These are phyloP conservation scores for Rhabdomys pumilio DNA, from an alignment of 2,797 vertebrate species.

Conservation along the genomic window DNA sequence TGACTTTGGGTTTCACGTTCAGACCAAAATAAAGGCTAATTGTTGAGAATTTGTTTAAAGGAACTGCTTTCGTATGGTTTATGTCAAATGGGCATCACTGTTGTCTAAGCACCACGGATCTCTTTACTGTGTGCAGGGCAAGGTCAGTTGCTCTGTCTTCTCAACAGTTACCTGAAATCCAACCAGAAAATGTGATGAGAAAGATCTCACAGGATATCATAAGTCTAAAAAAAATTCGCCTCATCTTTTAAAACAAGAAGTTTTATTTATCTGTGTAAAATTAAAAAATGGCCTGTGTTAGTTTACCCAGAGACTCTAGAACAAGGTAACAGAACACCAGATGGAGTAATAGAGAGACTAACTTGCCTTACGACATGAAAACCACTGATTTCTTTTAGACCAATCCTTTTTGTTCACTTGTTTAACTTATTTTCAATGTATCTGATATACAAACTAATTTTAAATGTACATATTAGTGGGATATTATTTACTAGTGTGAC, in stretches of 20 bases:
- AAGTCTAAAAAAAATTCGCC: not conserved
- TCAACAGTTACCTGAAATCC: not conserved
- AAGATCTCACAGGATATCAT: not conserved
- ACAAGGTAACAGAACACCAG: not conserved
- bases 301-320: not conserved
- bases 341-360: not conserved
- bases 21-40: not conserved
- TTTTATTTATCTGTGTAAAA: not conserved
- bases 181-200: not conserved
- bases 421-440: not conserved
- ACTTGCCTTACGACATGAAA: not conserved
- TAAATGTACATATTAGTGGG: not conserved
- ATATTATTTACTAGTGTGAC: not conserved
- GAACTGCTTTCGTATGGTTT: not conserved
- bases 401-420: not conserved
- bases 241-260: slow-evolving; percentile 1
- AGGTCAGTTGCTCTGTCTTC: not conserved
- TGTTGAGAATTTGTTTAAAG: not conserved
- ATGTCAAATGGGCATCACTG: accelerated
- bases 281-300: not conserved
- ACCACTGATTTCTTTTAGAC: not conserved
- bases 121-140: not conserved
- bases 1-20: not conserved
- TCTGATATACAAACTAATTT: not conserved
- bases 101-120: not conserved